Evolutionary conservation across 2,797 vertebrate species (phyloP).

Genomic region (Luscinia megarhynchos): DNA sequence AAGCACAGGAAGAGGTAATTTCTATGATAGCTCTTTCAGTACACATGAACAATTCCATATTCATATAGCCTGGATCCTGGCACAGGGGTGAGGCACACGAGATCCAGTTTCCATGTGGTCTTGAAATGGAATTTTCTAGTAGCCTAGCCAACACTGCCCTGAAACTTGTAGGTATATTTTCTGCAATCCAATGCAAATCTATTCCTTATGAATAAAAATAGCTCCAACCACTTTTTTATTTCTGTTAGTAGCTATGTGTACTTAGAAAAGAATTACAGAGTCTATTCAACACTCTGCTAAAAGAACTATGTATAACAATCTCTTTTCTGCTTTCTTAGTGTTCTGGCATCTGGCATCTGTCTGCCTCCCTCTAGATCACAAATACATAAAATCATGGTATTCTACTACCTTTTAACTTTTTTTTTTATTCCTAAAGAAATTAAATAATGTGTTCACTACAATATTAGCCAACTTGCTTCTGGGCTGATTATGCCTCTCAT

Average conservation of each 20-base stretch:
- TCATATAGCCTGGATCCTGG: background rate
- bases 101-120: background rate
- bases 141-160: background rate
- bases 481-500: background rate
- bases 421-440: background rate
- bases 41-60: background rate
- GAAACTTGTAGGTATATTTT: background rate
- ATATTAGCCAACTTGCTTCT: background rate
- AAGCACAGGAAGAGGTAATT: background rate
- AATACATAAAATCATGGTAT: background rate
- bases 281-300: background rate
- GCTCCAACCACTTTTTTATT: background rate
- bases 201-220: background rate
- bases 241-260: background rate
- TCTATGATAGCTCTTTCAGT: background rate
- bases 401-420: background rate
- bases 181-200: background rate
- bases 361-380: background rate
- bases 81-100: background rate
- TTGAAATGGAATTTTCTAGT: background rate
- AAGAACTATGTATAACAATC: background rate
- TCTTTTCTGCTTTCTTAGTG: background rate
- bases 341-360: background rate
- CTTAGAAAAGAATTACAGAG: background rate
- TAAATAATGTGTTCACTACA: background rate